Evolutionary conservation across 92 coral and sea anemone genomes (phyloP), one percentile per base, ranked within the genome.

Genomic region (Heteractis magnifica): DNA sequence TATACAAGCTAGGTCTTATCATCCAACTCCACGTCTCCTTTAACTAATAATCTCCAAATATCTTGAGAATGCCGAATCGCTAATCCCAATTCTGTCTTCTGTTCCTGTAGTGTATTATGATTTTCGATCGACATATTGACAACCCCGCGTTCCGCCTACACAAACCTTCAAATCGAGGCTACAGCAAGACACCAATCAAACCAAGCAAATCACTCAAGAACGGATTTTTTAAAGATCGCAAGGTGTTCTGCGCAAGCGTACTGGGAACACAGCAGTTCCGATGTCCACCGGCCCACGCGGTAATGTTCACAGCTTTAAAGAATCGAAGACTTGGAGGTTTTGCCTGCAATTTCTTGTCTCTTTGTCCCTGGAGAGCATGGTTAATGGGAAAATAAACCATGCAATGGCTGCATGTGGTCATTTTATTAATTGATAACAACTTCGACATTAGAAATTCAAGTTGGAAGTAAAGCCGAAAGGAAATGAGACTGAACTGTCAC

Each of bases 401-500:
- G 73, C 73, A 26, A 68, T n/a, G 14, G 11, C 44, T 26, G 73
- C 23, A 68, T 26, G 73, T 68, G 73, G 73, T 68, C 73, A 68
- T 68, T 26, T 68, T 4, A 21, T 68, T 51, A 65, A 79, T 78
- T 78, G 49, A 50, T 8, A 11, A 50, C 51, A 26, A 21, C 72
- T 11, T 59, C n/a, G 71, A n/a, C 16, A 78, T 23, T 59, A 44
- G 6, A 16, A 6, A 49, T 56, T 55, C 51, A 49, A 58, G 72
- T 65, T 16, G 21, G 49, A 34, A 34, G 20, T 14, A 56, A 26
- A 56, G 81, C 77, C 77, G 84, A 71, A 71, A 68, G 84, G 84
- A 81, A 68, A 81, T 81, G 84, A 68, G 77, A 68, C 6, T 18
- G 75, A 51, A 6, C 50, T 41, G 48, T 19, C 16, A 81, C 84